Base-by-base conservation (phyloP, 2,797 vertebrate species). In the Microctenopoma stevenorrisi region DNA sequence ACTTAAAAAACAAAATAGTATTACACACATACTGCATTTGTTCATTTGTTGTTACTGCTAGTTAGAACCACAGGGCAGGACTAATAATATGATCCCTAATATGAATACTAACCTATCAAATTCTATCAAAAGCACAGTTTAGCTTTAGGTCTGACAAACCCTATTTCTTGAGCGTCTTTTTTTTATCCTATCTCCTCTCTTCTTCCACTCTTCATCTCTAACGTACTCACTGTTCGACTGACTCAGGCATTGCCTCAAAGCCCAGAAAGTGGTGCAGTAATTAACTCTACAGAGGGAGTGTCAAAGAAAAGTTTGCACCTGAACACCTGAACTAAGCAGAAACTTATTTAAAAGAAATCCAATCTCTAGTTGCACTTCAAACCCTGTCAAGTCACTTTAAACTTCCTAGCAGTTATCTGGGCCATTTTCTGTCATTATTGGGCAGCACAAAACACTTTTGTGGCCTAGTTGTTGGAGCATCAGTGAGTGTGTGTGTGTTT, bases 321-420 rank as follows among this genome's bases (percentile, higher is more conserved):
- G 18, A 72, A 68, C 64, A 57, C 11, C 55, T 35, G 25, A 68
- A 46, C 16, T 52, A 47, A 53, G n/a, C 49, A 52, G 35, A 75
- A 69, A 65, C 51, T 52, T 51, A 40, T 44, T 1, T 68, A 30
- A 42, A 72, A 55, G n/a, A 46, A 28, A 43, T 77, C 42, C 16
- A 66, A 43, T 76, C 38, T 40, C 73, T 25, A 37, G 59, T 33
- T 62, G 57, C 33, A 55, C 52, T 62, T 55, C 25, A 66, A 69
- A 69, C 67, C 13, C 40, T 63, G 65, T 70, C 50, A 76, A 26
- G 60, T 76, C 47, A 59, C 8, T 76, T 43, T 30, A 46, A 14
- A 52, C 61, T 61, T 64, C 51, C 37, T 1, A 3, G 46, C 52
- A 60, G 47, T n/a, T 70, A 64, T 76, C 48, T 53, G 12, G 51